phyloP scores from a whole-genome alignment of 1,140 invertebrate genomes.

The Cheumatopsyche charites region DNA sequence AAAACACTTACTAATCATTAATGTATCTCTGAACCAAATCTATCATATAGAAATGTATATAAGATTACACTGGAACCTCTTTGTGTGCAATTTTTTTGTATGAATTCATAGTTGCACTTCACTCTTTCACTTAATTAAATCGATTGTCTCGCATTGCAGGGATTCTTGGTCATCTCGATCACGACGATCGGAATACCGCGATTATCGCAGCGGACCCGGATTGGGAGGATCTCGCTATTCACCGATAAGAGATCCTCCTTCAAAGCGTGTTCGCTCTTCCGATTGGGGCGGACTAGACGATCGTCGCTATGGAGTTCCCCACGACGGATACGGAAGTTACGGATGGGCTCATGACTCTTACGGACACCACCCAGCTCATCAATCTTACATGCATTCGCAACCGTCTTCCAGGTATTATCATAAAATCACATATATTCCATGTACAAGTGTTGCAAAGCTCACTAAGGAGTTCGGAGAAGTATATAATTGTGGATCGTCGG shows the following conservation, averaged over 20 bases:
- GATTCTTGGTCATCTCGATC: conserved; percentile 50
- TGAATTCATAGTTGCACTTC: too few relatives aligned
- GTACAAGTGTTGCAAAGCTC: too few relatives aligned
- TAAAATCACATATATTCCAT: too few relatives aligned
- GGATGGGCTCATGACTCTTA: conserved; percentile 61
- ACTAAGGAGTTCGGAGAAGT: too few relatives aligned
- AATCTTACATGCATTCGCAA: conserved; percentile 59
- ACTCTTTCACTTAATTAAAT: too few relatives aligned
- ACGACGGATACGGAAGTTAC: conserved; percentile 61
- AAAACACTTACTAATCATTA: too few relatives aligned
- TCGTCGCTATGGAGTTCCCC: conserved; percentile 58
- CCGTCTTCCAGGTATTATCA: conserved; percentile 53
- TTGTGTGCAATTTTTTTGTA: too few relatives aligned
- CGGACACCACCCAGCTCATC: conserved; percentile 59
- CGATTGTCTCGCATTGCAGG: too few relatives aligned
- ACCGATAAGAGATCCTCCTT: conserved; percentile 65
- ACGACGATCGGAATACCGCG: conserved; percentile 71
- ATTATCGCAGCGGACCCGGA: conserved; percentile 67
- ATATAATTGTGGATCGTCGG: too few relatives aligned
- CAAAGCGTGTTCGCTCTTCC: conserved; percentile 80
- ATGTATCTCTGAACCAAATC: too few relatives aligned
- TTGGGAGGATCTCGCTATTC: conserved; percentile 66
- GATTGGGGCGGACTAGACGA: conserved; percentile 66
- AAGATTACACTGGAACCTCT: too few relatives aligned
- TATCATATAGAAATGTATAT: too few relatives aligned